Evolutionary conservation across 2,888 invertebrate species (phyloP).

Genomic region (Morinoia aosen): DNA sequence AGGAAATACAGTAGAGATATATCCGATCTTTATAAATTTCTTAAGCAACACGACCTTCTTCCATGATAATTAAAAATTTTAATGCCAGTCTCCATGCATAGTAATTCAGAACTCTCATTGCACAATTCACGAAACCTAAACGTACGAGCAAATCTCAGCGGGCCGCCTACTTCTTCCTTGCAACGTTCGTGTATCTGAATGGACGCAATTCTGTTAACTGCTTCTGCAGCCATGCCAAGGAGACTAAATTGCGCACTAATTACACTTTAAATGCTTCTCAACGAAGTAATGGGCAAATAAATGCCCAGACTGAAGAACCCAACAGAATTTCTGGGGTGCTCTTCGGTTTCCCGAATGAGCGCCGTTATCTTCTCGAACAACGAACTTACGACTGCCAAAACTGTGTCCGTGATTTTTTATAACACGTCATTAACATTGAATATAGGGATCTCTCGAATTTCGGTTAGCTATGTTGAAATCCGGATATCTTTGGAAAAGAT

Average conservation of each 20-base stretch:
- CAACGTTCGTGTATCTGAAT: not conserved
- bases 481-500: no score
- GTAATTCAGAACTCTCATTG: no score
- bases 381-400: not conserved
- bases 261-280: not conserved
- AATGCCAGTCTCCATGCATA: no score
- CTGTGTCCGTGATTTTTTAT: not conserved
- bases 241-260: conserved; percentile 24
- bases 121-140: no score
- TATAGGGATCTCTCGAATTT: not conserved
- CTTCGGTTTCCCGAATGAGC: not conserved
- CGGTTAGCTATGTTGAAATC: no score
- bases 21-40: no score
- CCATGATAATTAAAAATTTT: no score
- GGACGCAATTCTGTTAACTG: conserved; percentile 8
- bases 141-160: no score
- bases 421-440: not conserved
- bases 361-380: not conserved
- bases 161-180: no score
- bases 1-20: no score
- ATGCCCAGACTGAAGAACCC: conserved; percentile 23
- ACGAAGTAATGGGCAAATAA: not conserved
- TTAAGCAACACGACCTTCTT: no score
- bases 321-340: not conserved
- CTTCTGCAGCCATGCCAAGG: not conserved